Percentiles rank a stretch among this genome's conserved stretches.
These are phyloP conservation scores for Oligia fasciuncula DNA, from an alignment of 2,888 invertebrate species.

Conservation along the genomic window DNA sequence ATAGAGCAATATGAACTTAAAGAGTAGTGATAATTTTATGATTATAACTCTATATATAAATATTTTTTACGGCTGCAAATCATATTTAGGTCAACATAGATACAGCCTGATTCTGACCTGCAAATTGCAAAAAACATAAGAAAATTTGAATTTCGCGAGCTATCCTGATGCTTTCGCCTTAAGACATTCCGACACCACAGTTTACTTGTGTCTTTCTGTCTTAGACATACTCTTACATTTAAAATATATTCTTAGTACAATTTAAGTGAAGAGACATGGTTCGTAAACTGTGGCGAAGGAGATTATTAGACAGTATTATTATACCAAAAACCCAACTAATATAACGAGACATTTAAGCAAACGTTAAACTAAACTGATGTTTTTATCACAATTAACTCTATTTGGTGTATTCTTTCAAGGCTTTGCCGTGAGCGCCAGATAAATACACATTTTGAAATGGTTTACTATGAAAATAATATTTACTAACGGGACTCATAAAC, in stretches of 20 bases:
- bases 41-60: too few species aligned
- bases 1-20: not conserved
- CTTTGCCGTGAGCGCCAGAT: slow-evolving; percentile 68
- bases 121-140: not conserved
- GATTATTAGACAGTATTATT: slow-evolving; percentile 47
- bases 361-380: slow-evolving; percentile 65
- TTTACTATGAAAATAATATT: slow-evolving; percentile 14
- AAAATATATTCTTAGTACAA: slow-evolving; percentile 37
- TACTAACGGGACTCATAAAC: slow-evolving; percentile 34
- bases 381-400: slow-evolving; percentile 72
- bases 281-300: slow-evolving; percentile 57
- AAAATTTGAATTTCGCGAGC: not conserved
- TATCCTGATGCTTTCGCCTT: not conserved
- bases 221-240: slow-evolving; percentile 38
- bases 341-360: slow-evolving; percentile 60
- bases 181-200: slow-evolving; percentile 55
- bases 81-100: not conserved
- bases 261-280: slow-evolving; percentile 25
- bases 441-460: slow-evolving; percentile 40
- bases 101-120: not conserved
- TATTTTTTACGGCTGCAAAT: too few species aligned
- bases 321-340: slow-evolving; percentile 60
- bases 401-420: slow-evolving; percentile 79
- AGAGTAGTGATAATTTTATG: not conserved
- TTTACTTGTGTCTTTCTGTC: slow-evolving; percentile 32